Conservation (phyloP, 1,140 invertebrate species). For the Danaus melanippus region DNA sequence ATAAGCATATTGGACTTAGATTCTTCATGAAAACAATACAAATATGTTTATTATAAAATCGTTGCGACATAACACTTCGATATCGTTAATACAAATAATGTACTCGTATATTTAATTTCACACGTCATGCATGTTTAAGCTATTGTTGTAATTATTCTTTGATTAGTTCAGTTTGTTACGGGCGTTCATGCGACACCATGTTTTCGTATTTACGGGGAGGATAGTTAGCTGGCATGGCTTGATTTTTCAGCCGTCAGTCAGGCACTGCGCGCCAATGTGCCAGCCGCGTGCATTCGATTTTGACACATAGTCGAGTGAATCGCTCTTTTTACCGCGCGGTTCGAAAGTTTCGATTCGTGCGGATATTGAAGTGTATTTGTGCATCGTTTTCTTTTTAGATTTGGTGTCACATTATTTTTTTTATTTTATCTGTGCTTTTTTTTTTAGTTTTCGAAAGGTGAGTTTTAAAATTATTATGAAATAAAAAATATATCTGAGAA, state of each 20-base stretch:
- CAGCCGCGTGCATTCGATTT: slow-evolving; percentile 31
- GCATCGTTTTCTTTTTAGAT: slow-evolving; percentile 27
- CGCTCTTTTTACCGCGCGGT: slow-evolving; percentile 28
- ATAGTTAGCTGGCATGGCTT: slow-evolving; percentile 6
- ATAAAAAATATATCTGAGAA: too few species aligned
- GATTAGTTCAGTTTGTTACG: neutral
- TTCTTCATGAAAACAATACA: too few species aligned
- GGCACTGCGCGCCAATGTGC: slow-evolving; percentile 31
- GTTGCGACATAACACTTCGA: too few species aligned
- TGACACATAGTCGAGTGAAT: slow-evolving; percentile 30
- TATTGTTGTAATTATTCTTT: slow-evolving; percentile 5
- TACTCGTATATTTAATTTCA: too few species aligned
- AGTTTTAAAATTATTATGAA: slow-evolving; percentile 8
- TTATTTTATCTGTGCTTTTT: slow-evolving; percentile 16
- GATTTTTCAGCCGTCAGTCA: slow-evolving; percentile 23
- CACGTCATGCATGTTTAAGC: slow-evolving; percentile 3
- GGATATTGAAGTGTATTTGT: slow-evolving; percentile 28
- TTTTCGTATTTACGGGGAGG: slow-evolving; percentile 2
- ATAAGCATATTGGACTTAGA: too few species aligned
- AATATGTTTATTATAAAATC: too few species aligned
- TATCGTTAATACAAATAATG: too few species aligned
- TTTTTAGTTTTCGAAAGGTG: slow-evolving; percentile 23
- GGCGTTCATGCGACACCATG: neutral
- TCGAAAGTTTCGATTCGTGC: slow-evolving; percentile 24
- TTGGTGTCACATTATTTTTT: slow-evolving; percentile 26